Conservation (phyloP, 2,113 vertebrate species). For the Hassar affinis region DNA sequence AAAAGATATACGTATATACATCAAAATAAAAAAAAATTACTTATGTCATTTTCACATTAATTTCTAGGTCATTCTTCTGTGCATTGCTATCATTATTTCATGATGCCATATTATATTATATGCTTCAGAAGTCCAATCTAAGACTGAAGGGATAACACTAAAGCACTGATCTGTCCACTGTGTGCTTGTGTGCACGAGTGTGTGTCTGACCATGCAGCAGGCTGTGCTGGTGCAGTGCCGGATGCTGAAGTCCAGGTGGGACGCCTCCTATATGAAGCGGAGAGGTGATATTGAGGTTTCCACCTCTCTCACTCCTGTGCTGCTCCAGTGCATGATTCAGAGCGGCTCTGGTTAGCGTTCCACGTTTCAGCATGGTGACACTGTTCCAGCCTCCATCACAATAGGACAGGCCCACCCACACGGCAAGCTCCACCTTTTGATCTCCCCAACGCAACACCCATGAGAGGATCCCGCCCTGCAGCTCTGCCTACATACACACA, state of each 20-base stretch:
- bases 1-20: background rate
- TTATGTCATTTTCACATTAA: background rate
- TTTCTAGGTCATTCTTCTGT: background rate
- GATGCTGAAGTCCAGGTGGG: conserved; percentile 68
- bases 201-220: conserved; percentile 76
- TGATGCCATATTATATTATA: background rate
- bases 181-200: background rate
- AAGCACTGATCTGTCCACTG: background rate
- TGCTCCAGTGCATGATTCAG: conserved; percentile 74
- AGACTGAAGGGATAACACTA: background rate
- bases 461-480: conserved; percentile 80
- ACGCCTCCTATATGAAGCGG: conserved; percentile 81
- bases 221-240: conserved; percentile 63
- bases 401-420: conserved; percentile 83
- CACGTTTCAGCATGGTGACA: conserved; percentile 73
- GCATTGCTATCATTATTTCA: background rate
- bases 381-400: conserved; percentile 86
- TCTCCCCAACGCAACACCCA: conserved; percentile 71
- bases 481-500: conserved; percentile 71
- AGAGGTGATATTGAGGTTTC: conserved; percentile 73
- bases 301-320: conserved; percentile 36
- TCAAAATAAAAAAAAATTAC: background rate
- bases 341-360: conserved; percentile 64
- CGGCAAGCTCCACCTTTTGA: conserved; percentile 70
- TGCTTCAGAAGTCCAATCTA: background rate